Conservation (phyloP, 64 coral and sea anemone genomes). For the Trachythela sp. region DNA sequence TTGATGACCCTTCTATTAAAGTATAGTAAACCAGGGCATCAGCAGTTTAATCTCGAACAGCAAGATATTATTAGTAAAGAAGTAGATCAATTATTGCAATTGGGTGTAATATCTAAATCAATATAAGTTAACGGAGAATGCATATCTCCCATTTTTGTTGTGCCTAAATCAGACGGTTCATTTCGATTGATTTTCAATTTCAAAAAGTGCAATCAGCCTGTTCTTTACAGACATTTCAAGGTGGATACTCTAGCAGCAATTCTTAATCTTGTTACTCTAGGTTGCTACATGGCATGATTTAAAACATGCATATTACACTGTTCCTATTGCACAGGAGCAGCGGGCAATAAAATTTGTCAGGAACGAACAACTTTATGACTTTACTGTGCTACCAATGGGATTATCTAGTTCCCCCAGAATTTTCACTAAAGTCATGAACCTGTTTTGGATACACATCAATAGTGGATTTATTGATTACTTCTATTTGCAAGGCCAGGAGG, state of each 20-base stretch:
- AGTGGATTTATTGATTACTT: too few relatives aligned
- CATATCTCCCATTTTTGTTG: constrained; percentile 37
- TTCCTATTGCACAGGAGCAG: too few relatives aligned
- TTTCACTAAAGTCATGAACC: too few relatives aligned
- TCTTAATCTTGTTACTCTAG: constrained; percentile 35
- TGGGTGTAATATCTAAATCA: background rate
- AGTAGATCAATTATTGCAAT: constrained; percentile 8
- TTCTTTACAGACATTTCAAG: constrained; percentile 49
- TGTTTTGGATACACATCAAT: too few relatives aligned
- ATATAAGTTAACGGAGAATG: background rate
- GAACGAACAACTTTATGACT: too few relatives aligned
- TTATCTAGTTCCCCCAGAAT: too few relatives aligned
- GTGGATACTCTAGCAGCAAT: constrained; percentile 45
- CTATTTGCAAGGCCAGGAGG: too few relatives aligned
- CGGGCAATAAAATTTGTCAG: too few relatives aligned
- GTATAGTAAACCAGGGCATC: background rate
- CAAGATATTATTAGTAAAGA: constrained; percentile 10
- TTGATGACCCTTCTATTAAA: background rate
- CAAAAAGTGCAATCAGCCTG: constrained; percentile 47
- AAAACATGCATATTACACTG: too few relatives aligned
- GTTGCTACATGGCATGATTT: constrained; percentile 35
- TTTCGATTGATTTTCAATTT: constrained; percentile 57
- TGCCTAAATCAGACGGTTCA: constrained; percentile 42
- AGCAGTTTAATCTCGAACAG: background rate
- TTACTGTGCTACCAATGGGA: too few relatives aligned